Percentiles rank a stretch among this genome's conserved stretches.
These are phyloP conservation scores for Corydoras maculifer DNA, from an alignment of 2,113 vertebrate species.

Conservation along the genomic window DNA sequence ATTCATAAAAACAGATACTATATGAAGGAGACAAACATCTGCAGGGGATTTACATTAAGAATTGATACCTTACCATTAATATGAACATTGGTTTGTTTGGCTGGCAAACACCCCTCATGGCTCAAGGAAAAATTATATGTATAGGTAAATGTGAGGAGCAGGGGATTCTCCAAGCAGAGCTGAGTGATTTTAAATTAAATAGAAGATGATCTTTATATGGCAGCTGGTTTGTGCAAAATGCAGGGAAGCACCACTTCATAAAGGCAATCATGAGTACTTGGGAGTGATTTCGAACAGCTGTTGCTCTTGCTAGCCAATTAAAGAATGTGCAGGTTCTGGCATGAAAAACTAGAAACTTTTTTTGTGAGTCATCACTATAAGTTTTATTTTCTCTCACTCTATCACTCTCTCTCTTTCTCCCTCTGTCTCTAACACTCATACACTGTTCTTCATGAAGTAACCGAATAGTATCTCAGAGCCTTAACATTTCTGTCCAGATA, in stretches of 20 bases:
- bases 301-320: conserved; percentile 12
- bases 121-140: background rate
- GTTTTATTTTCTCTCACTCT: too few relatives aligned
- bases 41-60: conserved; percentile 47
- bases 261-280: conserved; percentile 26
- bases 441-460: too few relatives aligned
- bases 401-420: too few relatives aligned
- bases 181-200: conserved; percentile 68
- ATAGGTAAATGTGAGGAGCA: conserved; percentile 7
- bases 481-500: too few relatives aligned
- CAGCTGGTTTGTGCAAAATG: conserved; percentile 66
- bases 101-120: conserved; percentile 26
- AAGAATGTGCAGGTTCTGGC: conserved; percentile 4
- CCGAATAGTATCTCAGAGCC: too few relatives aligned
- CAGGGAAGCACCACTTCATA: conserved; percentile 45
- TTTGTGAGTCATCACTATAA: background rate
- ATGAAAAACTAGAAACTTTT: background rate
- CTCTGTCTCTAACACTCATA: too few relatives aligned
- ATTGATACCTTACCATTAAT: conserved; percentile 48
- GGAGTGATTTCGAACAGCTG: conserved; percentile 18
- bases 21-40: conserved; percentile 43
- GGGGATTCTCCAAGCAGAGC: conserved; percentile 14
- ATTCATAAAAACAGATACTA: conserved; percentile 42
- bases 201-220: conserved; percentile 64
- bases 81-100: conserved; percentile 41